These are phyloP conservation scores for Scaptodrosophila latifasciaeformis DNA, from an alignment of 2,888 invertebrate genomes.

Conservation along the genomic window DNA sequence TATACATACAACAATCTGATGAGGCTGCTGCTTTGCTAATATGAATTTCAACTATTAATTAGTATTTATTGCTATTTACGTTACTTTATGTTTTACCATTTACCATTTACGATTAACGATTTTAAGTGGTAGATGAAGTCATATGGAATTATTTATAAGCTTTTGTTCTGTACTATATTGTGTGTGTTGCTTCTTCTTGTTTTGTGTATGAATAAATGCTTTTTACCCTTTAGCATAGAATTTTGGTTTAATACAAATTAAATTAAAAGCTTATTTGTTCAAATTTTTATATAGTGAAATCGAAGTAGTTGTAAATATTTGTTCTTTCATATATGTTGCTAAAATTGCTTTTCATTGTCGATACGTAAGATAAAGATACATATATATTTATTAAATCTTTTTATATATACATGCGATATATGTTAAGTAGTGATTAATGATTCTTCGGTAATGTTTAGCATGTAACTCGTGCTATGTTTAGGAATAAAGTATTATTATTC, in stretches of 20 bases:
- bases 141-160: conserved; percentile 71
- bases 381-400: not conserved
- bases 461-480: conserved; percentile 16
- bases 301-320: conserved; percentile 42
- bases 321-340: conserved; percentile 35
- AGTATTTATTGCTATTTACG: conserved; percentile 62
- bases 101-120: conserved; percentile 55
- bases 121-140: conserved; percentile 35
- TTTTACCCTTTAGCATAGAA: conserved; percentile 71
- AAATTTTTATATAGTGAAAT: conserved; percentile 37
- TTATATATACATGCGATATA: not conserved
- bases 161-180: conserved; percentile 31
- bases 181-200: conserved; percentile 14
- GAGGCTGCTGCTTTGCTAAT: conserved; percentile 43
- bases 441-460: conserved; percentile 2
- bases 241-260: conserved; percentile 19
- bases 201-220: conserved; percentile 60
- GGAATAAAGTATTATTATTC: too few species aligned
- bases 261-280: too few species aligned
- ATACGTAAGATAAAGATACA: conserved; percentile 21
- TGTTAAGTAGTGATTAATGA: too few species aligned
- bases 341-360: conserved; percentile 64
- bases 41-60: conserved; percentile 43
- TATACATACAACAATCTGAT: conserved; percentile 61
- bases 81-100: conserved; percentile 38